These are phyloP conservation scores for Epicauta chinensis DNA, from an alignment of 1,140 invertebrate species.

Conservation along the genomic window DNA sequence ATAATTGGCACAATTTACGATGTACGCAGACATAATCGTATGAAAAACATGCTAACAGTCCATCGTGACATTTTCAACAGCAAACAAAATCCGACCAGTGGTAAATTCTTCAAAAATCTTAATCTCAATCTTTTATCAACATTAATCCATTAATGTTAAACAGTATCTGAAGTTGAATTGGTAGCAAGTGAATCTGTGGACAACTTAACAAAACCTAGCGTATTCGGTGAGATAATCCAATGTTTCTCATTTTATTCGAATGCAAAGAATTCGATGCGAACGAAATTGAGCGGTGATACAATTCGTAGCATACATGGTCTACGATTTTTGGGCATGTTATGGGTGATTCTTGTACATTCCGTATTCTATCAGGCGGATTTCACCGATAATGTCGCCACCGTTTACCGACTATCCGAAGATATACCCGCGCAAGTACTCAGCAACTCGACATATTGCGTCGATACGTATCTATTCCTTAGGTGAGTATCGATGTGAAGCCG, in stretches of 20 bases:
- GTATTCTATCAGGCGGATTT: constrained; percentile 42
- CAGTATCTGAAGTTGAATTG: constrained; percentile 16
- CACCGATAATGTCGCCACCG: constrained; percentile 32
- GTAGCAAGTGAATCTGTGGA: constrained; percentile 3
- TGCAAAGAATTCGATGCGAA: constrained; percentile 31
- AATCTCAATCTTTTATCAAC: too few relatives aligned
- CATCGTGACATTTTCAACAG: constrained; percentile 1
- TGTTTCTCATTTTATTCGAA: constrained; percentile 46
- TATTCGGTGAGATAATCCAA: constrained; percentile 32
- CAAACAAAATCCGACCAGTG: constrained; percentile 4
- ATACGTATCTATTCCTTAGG: constrained; percentile 46
- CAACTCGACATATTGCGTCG: constrained; percentile 45
- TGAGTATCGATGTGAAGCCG: constrained; percentile 6
- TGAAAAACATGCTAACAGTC: constrained; percentile 20
- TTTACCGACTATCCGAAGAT: constrained; percentile 34
- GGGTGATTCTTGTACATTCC: constrained; percentile 45
- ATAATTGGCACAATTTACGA: constrained; percentile 27
- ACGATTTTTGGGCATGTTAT: constrained; percentile 45
- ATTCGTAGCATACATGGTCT: constrained; percentile 42
- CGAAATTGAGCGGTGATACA: constrained; percentile 29
- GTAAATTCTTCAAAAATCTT: not conserved
- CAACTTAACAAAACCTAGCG: not conserved
- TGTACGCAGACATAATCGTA: constrained; percentile 16
- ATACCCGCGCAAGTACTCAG: constrained; percentile 39
- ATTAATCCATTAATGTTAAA: too few relatives aligned